Conservation (phyloP, 2,888 invertebrate genomes). For the Willowsia nigromaculata region DNA sequence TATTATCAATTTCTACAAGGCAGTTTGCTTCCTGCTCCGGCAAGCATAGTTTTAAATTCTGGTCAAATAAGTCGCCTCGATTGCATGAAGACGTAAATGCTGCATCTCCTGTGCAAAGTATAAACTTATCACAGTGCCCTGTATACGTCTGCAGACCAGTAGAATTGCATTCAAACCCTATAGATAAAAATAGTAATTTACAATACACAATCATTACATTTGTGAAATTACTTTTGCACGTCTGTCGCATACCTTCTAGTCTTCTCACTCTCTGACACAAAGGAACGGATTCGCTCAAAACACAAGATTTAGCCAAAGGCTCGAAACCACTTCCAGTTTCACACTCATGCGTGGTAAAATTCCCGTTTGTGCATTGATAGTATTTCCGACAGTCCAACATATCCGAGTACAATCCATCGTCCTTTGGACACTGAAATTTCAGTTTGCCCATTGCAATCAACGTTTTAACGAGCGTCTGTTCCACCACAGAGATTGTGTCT, state of each 20-base stretch:
- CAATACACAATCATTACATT: not conserved
- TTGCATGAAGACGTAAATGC: constrained; percentile 56
- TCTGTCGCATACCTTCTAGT: constrained; percentile 3
- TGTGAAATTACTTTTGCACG: not conserved
- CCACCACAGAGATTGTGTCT: constrained; percentile 45
- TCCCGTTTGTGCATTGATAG: constrained; percentile 41
- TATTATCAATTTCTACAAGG: not conserved
- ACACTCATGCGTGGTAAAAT: constrained; percentile 22
- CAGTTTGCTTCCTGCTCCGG: constrained; percentile 51
- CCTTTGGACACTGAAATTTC: constrained; percentile 57
- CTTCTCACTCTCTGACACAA: constrained; percentile 47
- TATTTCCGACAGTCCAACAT: constrained; percentile 64
- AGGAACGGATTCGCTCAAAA: constrained; percentile 30
- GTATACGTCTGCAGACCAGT: constrained; percentile 29
- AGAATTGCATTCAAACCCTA: constrained; percentile 41
- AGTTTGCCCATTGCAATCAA: constrained; percentile 49
- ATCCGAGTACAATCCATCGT: constrained; percentile 50
- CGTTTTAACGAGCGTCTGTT: constrained; percentile 67
- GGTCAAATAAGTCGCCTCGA: constrained; percentile 56
- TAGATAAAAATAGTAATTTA: not conserved
- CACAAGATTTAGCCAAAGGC: constrained; percentile 33
- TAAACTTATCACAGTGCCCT: constrained; percentile 52
- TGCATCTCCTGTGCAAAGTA: constrained; percentile 51
- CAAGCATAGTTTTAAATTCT: constrained; percentile 44
- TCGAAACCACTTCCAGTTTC: constrained; percentile 50